Percentiles rank a stretch among this genome's conserved stretches.
Conservation (phyloP, 1,140 invertebrate genomes). For the Drosophila burlai region DNA sequence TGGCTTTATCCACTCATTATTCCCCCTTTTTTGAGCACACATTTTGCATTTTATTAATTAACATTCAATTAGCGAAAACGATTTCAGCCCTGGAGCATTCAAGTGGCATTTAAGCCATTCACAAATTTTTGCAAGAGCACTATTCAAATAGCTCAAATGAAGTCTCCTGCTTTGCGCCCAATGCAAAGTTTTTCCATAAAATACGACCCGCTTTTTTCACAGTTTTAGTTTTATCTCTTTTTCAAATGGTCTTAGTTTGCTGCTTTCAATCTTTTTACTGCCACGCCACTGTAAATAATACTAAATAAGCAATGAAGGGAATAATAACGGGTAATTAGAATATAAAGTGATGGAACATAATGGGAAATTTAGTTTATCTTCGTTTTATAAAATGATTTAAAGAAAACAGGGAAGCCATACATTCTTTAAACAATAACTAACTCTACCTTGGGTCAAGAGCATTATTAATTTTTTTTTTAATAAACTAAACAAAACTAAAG, state of each 20-base stretch:
- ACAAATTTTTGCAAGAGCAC: slow-evolving; percentile 5
- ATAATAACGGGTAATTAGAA: neutral
- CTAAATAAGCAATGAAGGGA: neutral
- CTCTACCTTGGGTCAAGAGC: no score
- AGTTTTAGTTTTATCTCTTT: slow-evolving; percentile 43
- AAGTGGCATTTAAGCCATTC: slow-evolving; percentile 61
- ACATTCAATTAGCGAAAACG: slow-evolving; percentile 73
- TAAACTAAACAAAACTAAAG: no score
- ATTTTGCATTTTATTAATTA: slow-evolving; percentile 63
- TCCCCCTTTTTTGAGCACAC: slow-evolving; percentile 11
- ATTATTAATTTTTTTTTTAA: no score
- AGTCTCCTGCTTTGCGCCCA: slow-evolving; percentile 1
- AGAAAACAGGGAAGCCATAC: neutral
- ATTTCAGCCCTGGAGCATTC: slow-evolving; percentile 29
- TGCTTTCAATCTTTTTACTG: slow-evolving; percentile 3
- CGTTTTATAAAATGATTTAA: no score
- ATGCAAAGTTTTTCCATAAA: slow-evolving; percentile 31
- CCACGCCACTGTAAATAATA: slow-evolving; percentile 20
- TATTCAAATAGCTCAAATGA: slow-evolving; percentile 33
- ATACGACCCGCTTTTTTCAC: slow-evolving; percentile 14
- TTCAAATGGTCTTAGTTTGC: slow-evolving; percentile 16
- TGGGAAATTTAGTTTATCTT: neutral
- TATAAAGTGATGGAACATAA: no score
- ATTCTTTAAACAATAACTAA: no score
- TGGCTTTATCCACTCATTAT: slow-evolving; percentile 15